Base-by-base conservation (phyloP, 2,888 invertebrate species). In the Omphaloscelis lunosa region DNA sequence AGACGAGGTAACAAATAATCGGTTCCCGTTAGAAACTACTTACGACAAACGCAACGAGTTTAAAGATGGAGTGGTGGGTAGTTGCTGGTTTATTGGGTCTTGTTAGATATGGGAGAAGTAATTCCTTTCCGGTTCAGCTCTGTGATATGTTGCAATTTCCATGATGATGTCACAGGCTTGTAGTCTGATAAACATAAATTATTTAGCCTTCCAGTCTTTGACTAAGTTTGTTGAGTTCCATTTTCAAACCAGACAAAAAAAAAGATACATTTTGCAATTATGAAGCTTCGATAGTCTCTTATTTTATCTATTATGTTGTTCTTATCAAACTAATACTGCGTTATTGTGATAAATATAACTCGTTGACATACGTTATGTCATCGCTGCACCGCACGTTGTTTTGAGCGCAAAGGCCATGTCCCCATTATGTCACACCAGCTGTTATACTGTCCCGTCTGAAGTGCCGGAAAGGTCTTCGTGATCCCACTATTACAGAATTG, bases 1-100 rank as follows among this genome's bases (percentile, higher is more conserved):
- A 67, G 83, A 70, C 73, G 67, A 75, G 67, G 72, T 72, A 59
- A 77, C 59, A 81, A 71, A 80, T 80, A 80, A 83, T 76, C 83
- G 70, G 80, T 84, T 83, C 77, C 81, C 75, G 77, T 77, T 77
- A 84, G 81, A 81, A 81, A 84, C 74, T 75, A 75, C 77, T 77
- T 63, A 72, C 66, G 61, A 39, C 65, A 74, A 75, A 84, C 65
- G 72, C 81, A 80, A 83, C 83, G 56, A 80, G 80, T 77, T 80
- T 69, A 61, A 80, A 74, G 80, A 69, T 68, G 53, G 58, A 61
- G 67, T 74, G 77, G 81, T 84, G 83, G 77, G 81, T 72, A 84
- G 81, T 75, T 75, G 72, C 63, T 84, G 71, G 63, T 83, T 84
- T 83, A 83, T 83, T 70, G 67, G 65, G 69, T 27, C 84, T 74